Conservation (phyloP, 2,888 invertebrate genomes). For the Sarcophaga subvicina region DNA sequence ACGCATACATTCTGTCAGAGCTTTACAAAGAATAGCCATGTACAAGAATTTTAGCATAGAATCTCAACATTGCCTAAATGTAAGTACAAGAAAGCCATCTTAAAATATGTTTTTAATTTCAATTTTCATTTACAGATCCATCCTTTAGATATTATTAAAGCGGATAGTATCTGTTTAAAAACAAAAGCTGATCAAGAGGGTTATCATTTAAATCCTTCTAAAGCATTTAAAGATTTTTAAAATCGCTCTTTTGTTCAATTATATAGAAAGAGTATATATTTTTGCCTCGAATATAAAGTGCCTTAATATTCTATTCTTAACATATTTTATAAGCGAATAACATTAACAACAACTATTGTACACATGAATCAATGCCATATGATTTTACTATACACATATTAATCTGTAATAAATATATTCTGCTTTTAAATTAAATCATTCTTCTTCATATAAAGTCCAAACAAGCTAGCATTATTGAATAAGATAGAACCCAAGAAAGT, state of each 20-base stretch:
- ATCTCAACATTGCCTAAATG: constrained; percentile 73
- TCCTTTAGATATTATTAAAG: constrained; percentile 73
- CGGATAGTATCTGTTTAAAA: constrained; percentile 71
- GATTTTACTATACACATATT: too few species aligned
- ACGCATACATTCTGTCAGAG: constrained; percentile 77
- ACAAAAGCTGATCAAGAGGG: constrained; percentile 40
- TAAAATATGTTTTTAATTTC: neutral
- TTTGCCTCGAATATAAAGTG: neutral
- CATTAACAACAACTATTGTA: too few species aligned
- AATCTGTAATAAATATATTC: too few species aligned
- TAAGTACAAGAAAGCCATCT: constrained; percentile 65
- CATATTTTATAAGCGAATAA: neutral
- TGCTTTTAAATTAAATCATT: too few species aligned
- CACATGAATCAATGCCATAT: too few species aligned
- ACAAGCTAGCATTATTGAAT: too few species aligned
- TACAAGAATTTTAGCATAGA: constrained; percentile 77
- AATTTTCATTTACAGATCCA: constrained; percentile 69
- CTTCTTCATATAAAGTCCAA: too few species aligned
- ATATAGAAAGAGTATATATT: neutral
- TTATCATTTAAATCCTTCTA: constrained; percentile 59
- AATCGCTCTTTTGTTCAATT: neutral
- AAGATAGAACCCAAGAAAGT: too few species aligned
- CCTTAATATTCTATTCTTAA: neutral
- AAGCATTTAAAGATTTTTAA: constrained; percentile 74
- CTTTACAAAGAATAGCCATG: constrained; percentile 77